Evolutionary conservation across 2,113 vertebrate species (phyloP), one percentile per base, ranked within the genome.

Genomic region (Uropsilus gracilis): DNA sequence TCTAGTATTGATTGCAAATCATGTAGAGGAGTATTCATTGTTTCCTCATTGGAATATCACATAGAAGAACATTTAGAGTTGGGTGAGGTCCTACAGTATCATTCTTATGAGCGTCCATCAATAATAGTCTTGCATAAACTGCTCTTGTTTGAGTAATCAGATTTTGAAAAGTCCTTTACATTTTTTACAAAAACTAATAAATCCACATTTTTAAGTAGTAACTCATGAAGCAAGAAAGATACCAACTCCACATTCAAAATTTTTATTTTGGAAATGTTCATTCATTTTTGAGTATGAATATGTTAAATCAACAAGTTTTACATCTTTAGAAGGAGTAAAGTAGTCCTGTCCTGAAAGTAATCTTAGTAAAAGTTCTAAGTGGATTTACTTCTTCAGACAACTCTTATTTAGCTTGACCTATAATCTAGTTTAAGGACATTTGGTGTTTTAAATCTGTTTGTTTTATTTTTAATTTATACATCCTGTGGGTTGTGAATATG

Each of bases 391-490:
- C 50, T 84, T 9, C 6, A 61, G 57, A 6, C 8, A 59, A 13
- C 24, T 66, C 3, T 53, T 22, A 22, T 44, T 93, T 94, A 83
- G 64, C 24, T 93, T 94, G 61, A 14, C 37, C 24, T 88, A 3
- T 94, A 66, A 78, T 44, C 4, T 72, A 91, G 55, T 3, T 0
- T 69, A 80, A 75, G 53, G 57, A 86, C 10, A 20, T 86, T 69
- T 53, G 9, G 12, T 34, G 34, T 84, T 80, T 92, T 44, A 17
- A 64, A 66, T 82, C 28, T 39, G 28, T 68, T 75, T 75, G 22
- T 73, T 89, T 44, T 57, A 44, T 85, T 87, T 97, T 96, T 94
- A 71, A 84, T 8, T 73, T 75, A 20, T 91, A 20, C 59, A 78
- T 91, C 93, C 26, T 42, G 0, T 78, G 28, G 48, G 32, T 13